Evolutionary conservation across 2,888 invertebrate genomes (phyloP).

Genomic region (Orchestes rusci): DNA sequence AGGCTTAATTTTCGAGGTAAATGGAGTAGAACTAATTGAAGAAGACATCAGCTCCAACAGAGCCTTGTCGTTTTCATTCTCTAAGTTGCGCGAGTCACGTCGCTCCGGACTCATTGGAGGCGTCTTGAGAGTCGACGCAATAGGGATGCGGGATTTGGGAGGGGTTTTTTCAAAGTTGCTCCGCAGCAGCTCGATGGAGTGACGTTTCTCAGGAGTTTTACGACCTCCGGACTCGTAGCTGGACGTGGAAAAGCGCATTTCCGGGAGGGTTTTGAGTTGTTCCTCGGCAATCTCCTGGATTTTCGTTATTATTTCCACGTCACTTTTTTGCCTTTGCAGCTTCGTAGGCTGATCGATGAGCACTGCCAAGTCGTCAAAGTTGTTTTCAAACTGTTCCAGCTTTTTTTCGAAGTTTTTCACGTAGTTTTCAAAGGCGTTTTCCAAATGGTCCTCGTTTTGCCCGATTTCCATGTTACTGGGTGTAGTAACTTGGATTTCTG

Average conservation of each 20-base stretch:
- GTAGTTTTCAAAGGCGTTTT: constrained; percentile 40
- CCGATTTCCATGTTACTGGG: constrained; percentile 39
- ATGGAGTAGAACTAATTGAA: constrained; percentile 37
- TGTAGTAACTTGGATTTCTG: constrained; percentile 65
- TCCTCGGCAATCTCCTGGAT: constrained; percentile 43
- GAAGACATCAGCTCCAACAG: constrained; percentile 42
- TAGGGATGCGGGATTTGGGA: constrained; percentile 41
- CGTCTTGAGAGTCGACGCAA: constrained; percentile 39
- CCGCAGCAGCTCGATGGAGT: constrained; percentile 48
- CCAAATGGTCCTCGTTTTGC: constrained; percentile 41
- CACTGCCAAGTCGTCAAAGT: constrained; percentile 33
- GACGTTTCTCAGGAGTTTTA: constrained; percentile 51
- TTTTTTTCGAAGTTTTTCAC: constrained; percentile 38
- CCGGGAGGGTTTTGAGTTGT: constrained; percentile 44
- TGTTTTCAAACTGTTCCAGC: constrained; percentile 33
- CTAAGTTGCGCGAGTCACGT: constrained; percentile 37
- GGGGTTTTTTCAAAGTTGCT: constrained; percentile 44
- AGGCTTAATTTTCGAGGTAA: constrained; percentile 36
- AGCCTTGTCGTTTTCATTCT: constrained; percentile 39
- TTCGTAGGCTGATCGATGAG: constrained; percentile 27
- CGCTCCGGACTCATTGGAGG: constrained; percentile 42
- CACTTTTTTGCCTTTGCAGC: constrained; percentile 31
- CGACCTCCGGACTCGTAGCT: constrained; percentile 48
- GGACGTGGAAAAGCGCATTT: constrained; percentile 57
- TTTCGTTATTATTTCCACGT: constrained; percentile 38